Evolutionary conservation across 1,140 invertebrate genomes (phyloP).

Genomic region (Scaptomyza montana): DNA sequence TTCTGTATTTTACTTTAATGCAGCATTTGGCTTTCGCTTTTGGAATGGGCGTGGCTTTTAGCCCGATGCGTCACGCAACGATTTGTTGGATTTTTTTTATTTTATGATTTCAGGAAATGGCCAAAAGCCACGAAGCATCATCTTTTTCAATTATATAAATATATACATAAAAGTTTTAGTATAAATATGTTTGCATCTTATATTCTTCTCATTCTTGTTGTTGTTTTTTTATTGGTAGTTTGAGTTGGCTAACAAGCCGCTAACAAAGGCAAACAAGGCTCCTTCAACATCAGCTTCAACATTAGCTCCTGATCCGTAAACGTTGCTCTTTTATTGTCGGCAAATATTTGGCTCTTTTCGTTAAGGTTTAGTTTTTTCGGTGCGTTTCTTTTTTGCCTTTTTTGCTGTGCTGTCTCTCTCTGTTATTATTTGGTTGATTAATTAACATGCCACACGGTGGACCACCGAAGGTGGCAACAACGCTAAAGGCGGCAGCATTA

Average conservation of each 20-base stretch:
- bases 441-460: constrained; percentile 70
- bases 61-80: constrained; percentile 75
- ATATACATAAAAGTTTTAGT: constrained; percentile 14
- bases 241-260: constrained; percentile 66
- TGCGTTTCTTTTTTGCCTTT: constrained; percentile 35
- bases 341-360: constrained; percentile 66
- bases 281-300: constrained; percentile 24
- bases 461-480: constrained; percentile 62
- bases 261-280: constrained; percentile 65
- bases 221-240: constrained; percentile 43
- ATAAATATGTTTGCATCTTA: constrained; percentile 7
- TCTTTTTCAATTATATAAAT: constrained; percentile 55
- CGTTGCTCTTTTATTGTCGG: constrained; percentile 64
- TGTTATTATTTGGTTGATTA: constrained; percentile 79
- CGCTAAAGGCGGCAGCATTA: constrained; percentile 19
- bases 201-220: constrained; percentile 26
- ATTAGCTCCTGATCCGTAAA: constrained; percentile 55
- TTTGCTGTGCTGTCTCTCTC: constrained; percentile 8
- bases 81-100: constrained; percentile 38
- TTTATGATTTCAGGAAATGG: constrained; percentile 76
- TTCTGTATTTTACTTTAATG: constrained; percentile 37
- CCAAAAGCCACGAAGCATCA: constrained; percentile 71
- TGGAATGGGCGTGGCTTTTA: constrained; percentile 52
- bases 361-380: constrained; percentile 27
- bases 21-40: constrained; percentile 49